These are phyloP conservation scores for Spinibarbus caldwelli DNA, from an alignment of 2,797 vertebrate genomes.

Conservation along the genomic window DNA sequence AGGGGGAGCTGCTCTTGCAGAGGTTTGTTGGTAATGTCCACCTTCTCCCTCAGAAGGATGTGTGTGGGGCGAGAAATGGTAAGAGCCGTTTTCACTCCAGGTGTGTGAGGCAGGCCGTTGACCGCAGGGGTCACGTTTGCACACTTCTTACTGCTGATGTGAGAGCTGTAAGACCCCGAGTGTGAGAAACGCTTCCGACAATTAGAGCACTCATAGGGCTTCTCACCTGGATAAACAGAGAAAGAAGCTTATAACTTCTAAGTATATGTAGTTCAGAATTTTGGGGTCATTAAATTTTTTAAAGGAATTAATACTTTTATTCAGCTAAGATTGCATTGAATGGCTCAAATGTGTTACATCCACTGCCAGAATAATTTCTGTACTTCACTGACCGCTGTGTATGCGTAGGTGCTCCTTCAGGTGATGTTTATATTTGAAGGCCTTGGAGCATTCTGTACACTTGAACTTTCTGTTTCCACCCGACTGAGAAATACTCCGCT, in stretches of 20 bases:
- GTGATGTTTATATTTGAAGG: conserved; percentile 99
- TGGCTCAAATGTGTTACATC: too few relatives aligned
- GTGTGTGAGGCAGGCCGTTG: conserved; percentile 82
- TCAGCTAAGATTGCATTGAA: too few relatives aligned
- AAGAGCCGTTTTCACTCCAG: conserved; percentile 81
- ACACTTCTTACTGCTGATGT: conserved; percentile 98
- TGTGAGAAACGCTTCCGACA: conserved; percentile 99
- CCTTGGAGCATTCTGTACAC: conserved; percentile 97
- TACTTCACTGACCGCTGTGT: conserved; percentile 89
- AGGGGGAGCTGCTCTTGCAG: conserved; percentile 94
- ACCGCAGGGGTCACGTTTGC: conserved; percentile 82
- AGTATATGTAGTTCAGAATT: not conserved
- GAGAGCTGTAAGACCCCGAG: conserved; percentile 98
- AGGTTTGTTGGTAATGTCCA: conserved; percentile 87
- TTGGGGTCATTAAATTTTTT: not conserved
- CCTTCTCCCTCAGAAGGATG: conserved; percentile 88
- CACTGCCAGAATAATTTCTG: not conserved
- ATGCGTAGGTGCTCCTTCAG: conserved; percentile 98
- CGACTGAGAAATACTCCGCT: conserved; percentile 89
- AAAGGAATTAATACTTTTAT: too few relatives aligned
- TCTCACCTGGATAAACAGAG: conserved; percentile 83
- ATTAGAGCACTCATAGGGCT: conserved; percentile 97
- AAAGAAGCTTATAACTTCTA: not conserved
- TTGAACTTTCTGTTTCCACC: conserved; percentile 95
- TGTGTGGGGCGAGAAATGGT: conserved; percentile 82